Evolutionary conservation across 2,797 vertebrate species (phyloP), one percentile per base, ranked within the genome.

Genomic region (Gymnocypris eckloni): DNA sequence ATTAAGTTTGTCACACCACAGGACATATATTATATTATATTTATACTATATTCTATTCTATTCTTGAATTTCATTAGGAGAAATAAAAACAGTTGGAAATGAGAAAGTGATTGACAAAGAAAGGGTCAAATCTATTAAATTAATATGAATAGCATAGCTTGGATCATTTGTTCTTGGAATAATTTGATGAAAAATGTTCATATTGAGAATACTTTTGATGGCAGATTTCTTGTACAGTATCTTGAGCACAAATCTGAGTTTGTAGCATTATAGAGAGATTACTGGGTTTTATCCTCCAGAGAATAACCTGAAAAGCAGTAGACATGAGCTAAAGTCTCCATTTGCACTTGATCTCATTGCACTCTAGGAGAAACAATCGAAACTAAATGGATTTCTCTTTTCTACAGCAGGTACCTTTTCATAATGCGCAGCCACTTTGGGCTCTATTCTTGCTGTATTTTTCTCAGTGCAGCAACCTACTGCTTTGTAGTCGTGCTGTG

Each of bases 401-500:
- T 39, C 50, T 39, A 22, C 52, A 15, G 50, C 80, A 80, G 79
- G 6, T 48, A 70, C 18, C 15, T 18, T 22, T 56, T 78, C 39
- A n/a, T 52, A 39, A 77, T 72, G 6, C n/a, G 1, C 20, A 12
- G 61, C 66, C 56, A 66, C 39, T 66, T 78, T 50, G 11, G 48
- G 41, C 69, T 78, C 72, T 64, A 66, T 83, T 86, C 86, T 81
- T 76, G 61, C 87, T 80, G 85, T 77, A 79, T 85, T 79, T 73
- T 67, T 71, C 56, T 18, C 41, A 16, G 71, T 45, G 78, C 64
- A 61, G 73, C 54, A 86, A 78, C 83, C 79, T 82, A 77, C 67
- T 79, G 85, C 82, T 84, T 79, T 88, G 86, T 84, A 88, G 81
- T 82, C 61, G 15, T 52, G 81, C 61, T 84, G 70, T 84, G 22